These are phyloP conservation scores for Zaprionus taronus DNA, from an alignment of 1,140 invertebrate genomes.

Conservation along the genomic window DNA sequence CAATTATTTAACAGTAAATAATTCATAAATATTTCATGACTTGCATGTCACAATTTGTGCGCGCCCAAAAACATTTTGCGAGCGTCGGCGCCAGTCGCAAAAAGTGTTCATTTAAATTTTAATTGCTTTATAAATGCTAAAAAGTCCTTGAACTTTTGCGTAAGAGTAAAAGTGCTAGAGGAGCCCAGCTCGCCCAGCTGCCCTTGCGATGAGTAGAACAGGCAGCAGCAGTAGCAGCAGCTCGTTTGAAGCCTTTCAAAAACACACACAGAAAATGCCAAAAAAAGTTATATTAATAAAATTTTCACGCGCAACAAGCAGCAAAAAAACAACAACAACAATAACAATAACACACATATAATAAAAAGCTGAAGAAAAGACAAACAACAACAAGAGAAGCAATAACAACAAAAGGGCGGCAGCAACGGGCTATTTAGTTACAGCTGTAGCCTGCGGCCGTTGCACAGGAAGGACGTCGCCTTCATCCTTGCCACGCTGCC, in stretches of 20 bases:
- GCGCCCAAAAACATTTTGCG: constrained; percentile 39
- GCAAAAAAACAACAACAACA: constrained; percentile 16
- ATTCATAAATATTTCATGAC: constrained; percentile 79
- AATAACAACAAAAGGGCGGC: constrained; percentile 64
- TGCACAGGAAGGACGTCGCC: constrained; percentile 65
- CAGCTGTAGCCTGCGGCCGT: constrained; percentile 64
- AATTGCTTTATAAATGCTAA: constrained; percentile 84
- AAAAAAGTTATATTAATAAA: constrained; percentile 74
- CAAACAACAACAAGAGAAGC: constrained; percentile 66
- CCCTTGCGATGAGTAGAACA: constrained; percentile 53
- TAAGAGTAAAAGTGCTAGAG: constrained; percentile 62
- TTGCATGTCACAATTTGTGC: constrained; percentile 76
- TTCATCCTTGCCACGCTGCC: constrained; percentile 34
- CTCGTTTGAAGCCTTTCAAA: constrained; percentile 75
- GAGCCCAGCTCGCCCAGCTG: constrained; percentile 46
- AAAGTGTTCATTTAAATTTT: constrained; percentile 84
- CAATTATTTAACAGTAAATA: constrained; percentile 74
- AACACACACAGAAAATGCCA: constrained; percentile 50
- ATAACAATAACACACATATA: constrained; percentile 6
- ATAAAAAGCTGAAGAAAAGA: constrained; percentile 52
- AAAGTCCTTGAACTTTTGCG: constrained; percentile 83
- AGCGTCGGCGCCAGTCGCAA: constrained; percentile 37
- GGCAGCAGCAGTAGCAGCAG: constrained; percentile 9
- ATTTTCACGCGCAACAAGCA: constrained; percentile 73
- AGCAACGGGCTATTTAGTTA: constrained; percentile 72